phyloP scores from a whole-genome alignment of 1,140 invertebrate genomes.

The Piezodorus guildinii region DNA sequence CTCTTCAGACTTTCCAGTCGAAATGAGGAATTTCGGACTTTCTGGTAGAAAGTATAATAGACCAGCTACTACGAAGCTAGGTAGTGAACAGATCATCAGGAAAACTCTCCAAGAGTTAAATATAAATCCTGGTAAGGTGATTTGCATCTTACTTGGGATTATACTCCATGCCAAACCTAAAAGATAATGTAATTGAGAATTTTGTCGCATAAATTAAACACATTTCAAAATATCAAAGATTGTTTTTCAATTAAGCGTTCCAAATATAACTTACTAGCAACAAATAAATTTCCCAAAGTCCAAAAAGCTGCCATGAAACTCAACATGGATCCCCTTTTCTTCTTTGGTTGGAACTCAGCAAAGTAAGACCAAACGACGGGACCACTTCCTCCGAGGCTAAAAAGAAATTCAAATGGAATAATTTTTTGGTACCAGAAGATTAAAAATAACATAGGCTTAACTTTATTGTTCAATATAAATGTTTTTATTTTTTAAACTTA shows the following conservation, averaged over 20 bases:
- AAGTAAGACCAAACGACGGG: conserved; percentile 94
- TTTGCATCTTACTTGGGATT: conserved; percentile 47
- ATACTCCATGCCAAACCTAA: conserved; percentile 73
- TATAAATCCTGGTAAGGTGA: conserved; percentile 39
- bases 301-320: conserved; percentile 88
- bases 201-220: no score
- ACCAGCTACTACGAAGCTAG: conserved; percentile 71
- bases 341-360: conserved; percentile 84
- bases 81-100: conserved; percentile 70
- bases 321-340: conserved; percentile 77
- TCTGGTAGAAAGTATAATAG: conserved; percentile 77
- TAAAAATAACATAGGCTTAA: no score
- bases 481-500: conserved; percentile 44
- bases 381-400: conserved; percentile 80
- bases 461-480: no score
- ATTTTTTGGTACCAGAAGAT: not conserved
- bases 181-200: conserved; percentile 23
- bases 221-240: not conserved
- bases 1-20: conserved; percentile 60
- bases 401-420: conserved; percentile 27
- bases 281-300: conserved; percentile 79
- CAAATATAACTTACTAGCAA: conserved; percentile 47
- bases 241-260: not conserved
- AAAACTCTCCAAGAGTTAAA: conserved; percentile 90
- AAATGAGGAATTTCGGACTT: conserved; percentile 79